Evolutionary conservation across 2,797 vertebrate genomes (phyloP).

Genomic region (Tadarida brasiliensis): DNA sequence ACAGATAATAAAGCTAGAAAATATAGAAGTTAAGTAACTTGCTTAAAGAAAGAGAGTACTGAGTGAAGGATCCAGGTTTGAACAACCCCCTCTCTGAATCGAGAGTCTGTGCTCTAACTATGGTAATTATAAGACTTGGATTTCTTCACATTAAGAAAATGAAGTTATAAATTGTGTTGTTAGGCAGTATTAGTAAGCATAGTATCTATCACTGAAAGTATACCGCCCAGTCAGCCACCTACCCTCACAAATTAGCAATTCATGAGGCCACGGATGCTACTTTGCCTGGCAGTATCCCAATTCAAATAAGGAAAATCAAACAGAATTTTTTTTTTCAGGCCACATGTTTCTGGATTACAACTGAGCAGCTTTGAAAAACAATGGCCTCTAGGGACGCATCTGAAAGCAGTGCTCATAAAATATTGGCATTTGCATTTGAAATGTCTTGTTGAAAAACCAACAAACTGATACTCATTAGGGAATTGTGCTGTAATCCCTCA

Average conservation of each 20-base stretch:
- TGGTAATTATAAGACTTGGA: not conserved
- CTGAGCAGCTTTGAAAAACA: constrained; percentile 64
- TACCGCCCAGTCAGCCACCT: not conserved
- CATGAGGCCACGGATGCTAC: not conserved
- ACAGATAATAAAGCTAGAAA: not conserved
- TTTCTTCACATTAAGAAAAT: constrained; percentile 16
- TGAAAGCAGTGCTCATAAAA: constrained; percentile 54
- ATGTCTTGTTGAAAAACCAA: constrained; percentile 53
- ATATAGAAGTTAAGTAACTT: not conserved
- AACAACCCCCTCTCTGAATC: not conserved
- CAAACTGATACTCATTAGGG: constrained; percentile 25
- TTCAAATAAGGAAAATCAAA: constrained; percentile 42
- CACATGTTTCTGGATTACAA: constrained; percentile 65
- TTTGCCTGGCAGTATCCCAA: constrained; percentile 36
- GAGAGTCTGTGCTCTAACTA: not conserved
- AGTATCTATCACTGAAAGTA: not conserved
- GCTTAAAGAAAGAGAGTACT: not conserved
- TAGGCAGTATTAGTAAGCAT: not conserved
- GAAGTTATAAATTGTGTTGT: not conserved
- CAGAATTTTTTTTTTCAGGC: not conserved
- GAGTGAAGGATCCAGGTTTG: not conserved
- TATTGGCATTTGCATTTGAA: constrained; percentile 70
- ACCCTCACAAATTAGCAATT: not conserved
- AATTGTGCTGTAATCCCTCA: constrained; percentile 49
- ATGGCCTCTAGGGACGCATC: constrained; percentile 51